Evolutionary conservation across 2,888 invertebrate species (phyloP).

Genomic region (Orchesella flavescens): DNA sequence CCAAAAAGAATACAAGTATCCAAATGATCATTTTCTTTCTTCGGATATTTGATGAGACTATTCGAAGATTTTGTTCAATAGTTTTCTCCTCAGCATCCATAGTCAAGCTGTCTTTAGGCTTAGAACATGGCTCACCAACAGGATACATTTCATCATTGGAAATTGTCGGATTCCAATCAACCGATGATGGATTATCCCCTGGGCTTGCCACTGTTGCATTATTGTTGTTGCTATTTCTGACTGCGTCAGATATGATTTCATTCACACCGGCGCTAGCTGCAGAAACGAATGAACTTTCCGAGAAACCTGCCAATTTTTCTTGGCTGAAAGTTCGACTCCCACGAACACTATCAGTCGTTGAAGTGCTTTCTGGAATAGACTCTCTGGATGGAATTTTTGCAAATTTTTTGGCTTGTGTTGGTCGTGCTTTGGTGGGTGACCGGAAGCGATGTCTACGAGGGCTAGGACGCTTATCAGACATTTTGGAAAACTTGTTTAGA

Average conservation of each 20-base stretch:
- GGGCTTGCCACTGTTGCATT: neutral
- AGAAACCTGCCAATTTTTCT: neutral
- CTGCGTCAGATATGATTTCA: neutral
- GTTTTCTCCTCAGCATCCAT: neutral
- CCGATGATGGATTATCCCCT: neutral
- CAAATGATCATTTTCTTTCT: constrained; percentile 39
- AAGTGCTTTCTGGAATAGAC: neutral
- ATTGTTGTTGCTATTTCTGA: neutral
- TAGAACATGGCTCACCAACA: constrained; percentile 21
- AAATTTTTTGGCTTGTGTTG: neutral
- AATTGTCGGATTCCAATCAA: constrained; percentile 3
- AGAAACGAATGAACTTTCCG: neutral
- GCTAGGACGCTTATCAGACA: no score
- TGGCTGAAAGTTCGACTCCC: neutral
- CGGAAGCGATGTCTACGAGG: no score
- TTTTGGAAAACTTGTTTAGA: no score
- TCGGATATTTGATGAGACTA: constrained; percentile 46
- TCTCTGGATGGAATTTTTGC: neutral
- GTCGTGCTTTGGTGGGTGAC: no score
- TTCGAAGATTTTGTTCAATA: constrained; percentile 6
- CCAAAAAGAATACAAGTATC: constrained; percentile 15
- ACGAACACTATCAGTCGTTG: no score
- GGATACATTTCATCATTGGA: neutral
- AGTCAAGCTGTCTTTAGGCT: constrained; percentile 10
- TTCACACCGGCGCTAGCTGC: neutral